Base-by-base conservation (phyloP, 1,140 invertebrate species). In the Micrasema minimum region DNA sequence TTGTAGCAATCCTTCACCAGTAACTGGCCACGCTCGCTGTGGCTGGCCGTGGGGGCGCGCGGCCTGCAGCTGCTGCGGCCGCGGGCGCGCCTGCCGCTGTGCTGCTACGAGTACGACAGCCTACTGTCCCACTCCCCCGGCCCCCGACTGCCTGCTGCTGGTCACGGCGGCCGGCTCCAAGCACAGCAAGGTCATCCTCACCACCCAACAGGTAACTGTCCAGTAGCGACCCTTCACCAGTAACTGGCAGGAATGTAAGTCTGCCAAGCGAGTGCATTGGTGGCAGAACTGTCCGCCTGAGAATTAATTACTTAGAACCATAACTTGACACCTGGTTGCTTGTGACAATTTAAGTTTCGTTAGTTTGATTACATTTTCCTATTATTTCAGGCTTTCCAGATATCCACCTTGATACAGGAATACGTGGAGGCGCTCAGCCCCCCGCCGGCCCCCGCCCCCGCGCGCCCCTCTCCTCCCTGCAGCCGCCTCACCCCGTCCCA, bases 11-110 rank as follows among this genome's bases (percentile, higher is more conserved):
- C 94, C 14, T 97, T 97, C 79, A 97, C 96, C 1, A 96, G 95
- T 10, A 96, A 96, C 79, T 97, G 96, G 93, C 96, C 96, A 67
- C 83, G 92, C 69, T 88, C 92, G 18, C 82, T 98, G 4, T 96
- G 96, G 94, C 82, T 98, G 50, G 95, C 95, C 10, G 92, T 98
- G 3, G 94, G 97, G 84, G 95, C 97, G 81, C 88, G 88, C 76
- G 96, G 96, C n/a, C 87, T 99, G 61, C 95, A 97, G 79, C 83
- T 99, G 48, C 83, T 98, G 65, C 93, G 97, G 77, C 91, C 94
- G 78, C 90, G 94, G 62, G 92, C 94, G 4, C 89, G 95, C 66
- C 93, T 96, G 78, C 90, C 94, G 26, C 86, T 97, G 1, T 94
- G 93, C 80, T 95, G 92, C 75, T 96, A 95, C 79, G 93, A 96